Percentiles rank a stretch among this genome's conserved stretches.
These are phyloP conservation scores for Monochamus saltuarius DNA, from an alignment of 1,140 invertebrate species.

Conservation along the genomic window DNA sequence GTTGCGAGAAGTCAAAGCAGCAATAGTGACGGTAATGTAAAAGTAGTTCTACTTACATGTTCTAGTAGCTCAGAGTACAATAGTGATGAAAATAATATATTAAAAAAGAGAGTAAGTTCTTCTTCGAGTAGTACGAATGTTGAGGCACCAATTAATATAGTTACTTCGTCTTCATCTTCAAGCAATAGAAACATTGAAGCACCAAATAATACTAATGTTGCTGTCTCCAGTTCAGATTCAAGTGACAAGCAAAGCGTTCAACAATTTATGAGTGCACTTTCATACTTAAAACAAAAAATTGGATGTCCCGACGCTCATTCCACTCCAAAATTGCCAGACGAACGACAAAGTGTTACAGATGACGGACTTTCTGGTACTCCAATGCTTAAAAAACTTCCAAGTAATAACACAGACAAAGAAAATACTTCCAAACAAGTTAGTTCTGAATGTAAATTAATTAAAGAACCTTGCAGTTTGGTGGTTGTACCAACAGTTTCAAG, in stretches of 20 bases:
- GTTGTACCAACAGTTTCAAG: neutral
- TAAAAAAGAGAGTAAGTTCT: neutral
- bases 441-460: neutral
- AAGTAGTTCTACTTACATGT: conserved; percentile 6
- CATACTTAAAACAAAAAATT: conserved; percentile 40
- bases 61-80: conserved; percentile 12
- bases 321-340: conserved; percentile 33
- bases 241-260: conserved; percentile 11
- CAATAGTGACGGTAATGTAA: neutral
- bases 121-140: neutral
- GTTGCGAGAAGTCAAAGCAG: conserved; percentile 1
- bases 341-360: neutral
- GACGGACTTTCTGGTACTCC: neutral
- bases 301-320: conserved; percentile 45
- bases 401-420: conserved; percentile 8
- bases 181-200: neutral
- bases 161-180: conserved; percentile 10
- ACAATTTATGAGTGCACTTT: conserved; percentile 13
- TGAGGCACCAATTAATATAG: neutral
- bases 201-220: neutral
- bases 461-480: conserved; percentile 1
- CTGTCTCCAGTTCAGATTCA: conserved; percentile 3
- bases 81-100: neutral
- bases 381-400: conserved; percentile 3
- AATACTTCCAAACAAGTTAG: neutral